Conservation (phyloP, 2,113 vertebrate genomes). For the Trichomycterus rosablanca region DNA sequence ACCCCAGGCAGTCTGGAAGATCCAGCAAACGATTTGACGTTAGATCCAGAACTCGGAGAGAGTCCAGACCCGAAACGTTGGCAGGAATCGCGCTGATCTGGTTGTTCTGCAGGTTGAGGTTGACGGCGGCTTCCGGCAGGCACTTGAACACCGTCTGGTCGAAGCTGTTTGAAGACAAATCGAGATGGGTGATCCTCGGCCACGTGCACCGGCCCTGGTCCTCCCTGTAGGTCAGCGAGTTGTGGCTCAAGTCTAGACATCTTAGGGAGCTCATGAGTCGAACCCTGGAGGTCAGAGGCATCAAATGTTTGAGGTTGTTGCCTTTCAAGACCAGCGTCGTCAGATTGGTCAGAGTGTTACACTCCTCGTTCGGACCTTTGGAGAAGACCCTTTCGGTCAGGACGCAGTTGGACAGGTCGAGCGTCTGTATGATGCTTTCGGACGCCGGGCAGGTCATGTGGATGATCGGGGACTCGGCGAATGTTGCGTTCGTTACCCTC, state of each 20-base stretch:
- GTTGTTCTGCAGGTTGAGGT: constrained; percentile 73
- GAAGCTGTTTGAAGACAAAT: constrained; percentile 74
- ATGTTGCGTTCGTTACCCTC: constrained; percentile 65
- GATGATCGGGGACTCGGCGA: constrained; percentile 65
- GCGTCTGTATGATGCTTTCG: constrained; percentile 61
- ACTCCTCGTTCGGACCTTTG: constrained; percentile 49
- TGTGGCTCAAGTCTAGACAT: constrained; percentile 74
- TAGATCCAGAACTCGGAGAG: constrained; percentile 73
- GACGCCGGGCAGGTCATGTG: constrained; percentile 80
- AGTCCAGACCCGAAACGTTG: constrained; percentile 50
- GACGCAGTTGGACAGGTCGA: constrained; percentile 76
- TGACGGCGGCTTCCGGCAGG: constrained; percentile 62
- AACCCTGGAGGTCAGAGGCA: constrained; percentile 64
- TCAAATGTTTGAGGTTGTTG: constrained; percentile 77
- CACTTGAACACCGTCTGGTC: constrained; percentile 71
- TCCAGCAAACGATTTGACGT: constrained; percentile 72
- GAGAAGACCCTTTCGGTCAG: constrained; percentile 76
- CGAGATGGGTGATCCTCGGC: constrained; percentile 70
- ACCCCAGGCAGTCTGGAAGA: constrained; percentile 69
- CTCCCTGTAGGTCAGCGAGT: constrained; percentile 66
- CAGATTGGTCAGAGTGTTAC: constrained; percentile 60
- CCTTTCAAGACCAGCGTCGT: constrained; percentile 60
- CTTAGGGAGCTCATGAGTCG: constrained; percentile 69
- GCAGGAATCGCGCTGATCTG: constrained; percentile 65
- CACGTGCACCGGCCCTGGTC: constrained; percentile 60